Evolutionary conservation across 2,888 invertebrate species (phyloP), one percentile per base, ranked within the genome.

Genomic region (Ornithoptera alexandrae): DNA sequence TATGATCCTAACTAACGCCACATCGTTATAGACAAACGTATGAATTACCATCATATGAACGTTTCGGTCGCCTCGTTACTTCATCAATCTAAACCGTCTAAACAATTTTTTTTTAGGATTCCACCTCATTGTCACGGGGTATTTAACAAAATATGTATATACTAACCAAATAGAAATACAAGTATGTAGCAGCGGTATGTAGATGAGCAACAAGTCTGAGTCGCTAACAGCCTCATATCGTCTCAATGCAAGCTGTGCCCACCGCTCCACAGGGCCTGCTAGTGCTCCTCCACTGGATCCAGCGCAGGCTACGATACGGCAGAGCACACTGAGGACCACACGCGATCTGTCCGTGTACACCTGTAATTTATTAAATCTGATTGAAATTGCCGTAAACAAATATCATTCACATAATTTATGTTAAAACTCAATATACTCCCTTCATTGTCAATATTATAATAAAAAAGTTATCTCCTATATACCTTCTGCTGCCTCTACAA

Each of bases 201-300:
- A 96, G 56, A 96, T 91, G 61, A 94, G 92, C 66, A 96, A 84
- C 58, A 96, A 84, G 78, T 96, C 96, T 18, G 94, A 94, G 82
- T 96, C 96, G 78, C 95, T 95, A 73, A 96, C 94, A 2, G 94
- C 95, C 74, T 96, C 95, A 75, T 94, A 96, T 65, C 96, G 92
- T 77, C 93, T 93, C n/a, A 96, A 83, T 0, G 96, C 95, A 7
- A 96, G 86, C 71, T 94, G 94, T 0, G 95, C 95, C 95, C 95
- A 96, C 72, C 94, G 93, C 76, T 95, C 94, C 2, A 94, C 94
- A 0, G 94, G 93, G 0, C 93, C 93, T 42, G 94, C 93, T 0
- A 94, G 90, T 2, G 93, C 92, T 0, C 89, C 88, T 82, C 92
- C 75, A 88, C 94, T 77, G 74, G 86, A 81, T 0, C 80, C 86